Base-by-base conservation (phyloP, 2,113 vertebrate genomes). In the Cryptomyrus ogoouensis region DNA sequence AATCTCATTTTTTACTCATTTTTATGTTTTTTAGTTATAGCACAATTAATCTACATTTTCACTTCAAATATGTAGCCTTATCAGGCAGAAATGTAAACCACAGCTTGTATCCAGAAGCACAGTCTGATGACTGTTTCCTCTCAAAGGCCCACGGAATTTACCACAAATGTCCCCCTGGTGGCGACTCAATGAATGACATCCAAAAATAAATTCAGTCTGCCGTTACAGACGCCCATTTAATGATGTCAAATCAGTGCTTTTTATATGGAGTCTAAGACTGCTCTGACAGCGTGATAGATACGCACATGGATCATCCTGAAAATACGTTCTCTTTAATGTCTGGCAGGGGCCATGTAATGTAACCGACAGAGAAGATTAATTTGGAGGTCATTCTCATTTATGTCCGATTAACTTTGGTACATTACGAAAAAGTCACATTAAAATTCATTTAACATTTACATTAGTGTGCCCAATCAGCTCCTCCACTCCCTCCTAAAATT, bases 81-180 rank as follows among this genome's bases (percentile, higher is more conserved):
- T 53, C 50, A 53, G n/a, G 27, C 50, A 56, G 8, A 87, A 87
- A 87, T 87, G 31, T 35, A 39, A 80, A 80, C 13, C 13, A 17
- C 2, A 87, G 35, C 49, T 4, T 12, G 13, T 15, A 87, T 53
- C 13, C 15, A 7, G 13, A 56, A 87, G 15, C 5, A 2, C 12
- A 3, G 85, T 5, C 47, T 31, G 47, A 19, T 7, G 5, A 39
- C 85, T 52, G 2, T 5, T 21, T 83, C 19, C 12, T 1, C 85
- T 42, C 24, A 6, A 15, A 87, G 85, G 85, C 49, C 50, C 27
- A 15, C 31, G 4, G 15, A 53, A 53, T 17, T 87, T 27, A 91
- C 35, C 92, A 91, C 93, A 94, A 35, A 58, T 87, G 90, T 92
- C 96, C 96, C 95, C 93, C 96, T 96, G 94, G 96, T 95, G 96